Percentiles rank a stretch among this genome's conserved stretches.
Conservation (phyloP, 2,888 invertebrate genomes). For the Galerucella nymphaeae region DNA sequence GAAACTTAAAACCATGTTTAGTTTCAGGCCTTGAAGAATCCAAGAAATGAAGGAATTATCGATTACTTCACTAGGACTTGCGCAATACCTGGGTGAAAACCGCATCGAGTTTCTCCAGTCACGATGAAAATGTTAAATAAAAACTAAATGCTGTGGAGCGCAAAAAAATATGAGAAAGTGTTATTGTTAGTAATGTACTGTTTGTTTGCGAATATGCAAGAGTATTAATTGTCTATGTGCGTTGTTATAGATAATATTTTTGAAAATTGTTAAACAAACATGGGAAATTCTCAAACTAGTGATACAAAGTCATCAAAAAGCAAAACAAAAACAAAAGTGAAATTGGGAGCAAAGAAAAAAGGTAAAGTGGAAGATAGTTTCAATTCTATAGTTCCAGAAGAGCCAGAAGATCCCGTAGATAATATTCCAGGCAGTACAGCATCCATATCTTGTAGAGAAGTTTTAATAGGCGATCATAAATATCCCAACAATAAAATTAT, state of each 20-base stretch:
- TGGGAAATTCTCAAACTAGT: constrained; percentile 36
- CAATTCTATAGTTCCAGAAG: constrained; percentile 55
- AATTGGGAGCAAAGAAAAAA: constrained; percentile 64
- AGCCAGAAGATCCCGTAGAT: constrained; percentile 32
- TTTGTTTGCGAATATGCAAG: constrained; percentile 11
- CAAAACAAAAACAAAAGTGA: constrained; percentile 70
- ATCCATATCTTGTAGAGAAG: constrained; percentile 34
- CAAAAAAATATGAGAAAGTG: constrained; percentile 33
- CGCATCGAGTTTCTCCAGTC: constrained; percentile 29
- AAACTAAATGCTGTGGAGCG: constrained; percentile 30
- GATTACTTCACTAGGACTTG: constrained; percentile 23
- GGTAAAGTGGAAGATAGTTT: constrained; percentile 59
- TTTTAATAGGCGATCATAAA: neutral
- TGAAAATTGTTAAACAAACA: constrained; percentile 7
- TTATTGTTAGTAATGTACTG: constrained; percentile 15
- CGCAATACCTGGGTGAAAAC: constrained; percentile 14
- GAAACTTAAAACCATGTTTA: neutral
- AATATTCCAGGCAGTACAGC: constrained; percentile 40
- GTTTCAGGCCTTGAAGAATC: constrained; percentile 26
- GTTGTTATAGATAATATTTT: constrained; percentile 5
- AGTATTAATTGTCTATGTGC: neutral
- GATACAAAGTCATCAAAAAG: constrained; percentile 62
- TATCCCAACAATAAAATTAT: neutral
- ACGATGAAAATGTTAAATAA: constrained; percentile 30
- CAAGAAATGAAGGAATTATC: constrained; percentile 21